phyloP scores from a whole-genome alignment of 2,113 vertebrate genomes.

The Chaenogobius annularis region DNA sequence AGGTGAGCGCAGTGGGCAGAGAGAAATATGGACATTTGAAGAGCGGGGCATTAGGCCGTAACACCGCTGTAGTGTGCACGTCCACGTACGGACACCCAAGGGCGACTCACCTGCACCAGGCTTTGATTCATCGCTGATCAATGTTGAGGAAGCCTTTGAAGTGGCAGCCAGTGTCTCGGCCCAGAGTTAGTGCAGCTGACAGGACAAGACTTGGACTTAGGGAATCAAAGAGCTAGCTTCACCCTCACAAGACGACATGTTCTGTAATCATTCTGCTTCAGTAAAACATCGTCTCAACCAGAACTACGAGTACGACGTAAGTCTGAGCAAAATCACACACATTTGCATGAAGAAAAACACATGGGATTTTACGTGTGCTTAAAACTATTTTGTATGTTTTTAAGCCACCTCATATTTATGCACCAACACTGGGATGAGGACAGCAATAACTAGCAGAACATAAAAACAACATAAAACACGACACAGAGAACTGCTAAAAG shows the following conservation, averaged over 20 bases:
- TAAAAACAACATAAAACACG: too few species aligned
- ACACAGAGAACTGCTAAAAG: too few species aligned
- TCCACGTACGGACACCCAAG: slow-evolving; percentile 7
- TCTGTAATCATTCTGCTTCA: background rate
- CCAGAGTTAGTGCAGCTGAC: slow-evolving; percentile 15
- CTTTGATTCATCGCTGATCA: slow-evolving; percentile 58
- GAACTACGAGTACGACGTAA: background rate
- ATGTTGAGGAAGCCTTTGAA: slow-evolving; percentile 46
- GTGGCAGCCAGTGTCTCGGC: slow-evolving; percentile 18
- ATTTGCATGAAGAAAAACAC: background rate
- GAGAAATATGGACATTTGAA: slow-evolving; percentile 25
- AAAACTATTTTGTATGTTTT: too few species aligned
- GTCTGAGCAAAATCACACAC: background rate
- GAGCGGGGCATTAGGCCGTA: background rate
- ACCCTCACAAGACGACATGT: slow-evolving; percentile 1
- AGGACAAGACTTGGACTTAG: slow-evolving; percentile 8
- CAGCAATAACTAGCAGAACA: too few species aligned
- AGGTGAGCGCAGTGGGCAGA: slow-evolving; percentile 18
- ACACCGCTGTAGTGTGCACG: slow-evolving; percentile 4
- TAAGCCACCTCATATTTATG: too few species aligned
- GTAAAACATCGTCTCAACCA: background rate
- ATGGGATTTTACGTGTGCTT: too few species aligned
- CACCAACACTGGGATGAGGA: too few species aligned
- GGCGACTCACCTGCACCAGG: slow-evolving; percentile 26
- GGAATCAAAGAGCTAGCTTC: slow-evolving; percentile 35